Base-by-base conservation (phyloP, 2,113 vertebrate genomes). In the Mormyrus lacerda region DNA sequence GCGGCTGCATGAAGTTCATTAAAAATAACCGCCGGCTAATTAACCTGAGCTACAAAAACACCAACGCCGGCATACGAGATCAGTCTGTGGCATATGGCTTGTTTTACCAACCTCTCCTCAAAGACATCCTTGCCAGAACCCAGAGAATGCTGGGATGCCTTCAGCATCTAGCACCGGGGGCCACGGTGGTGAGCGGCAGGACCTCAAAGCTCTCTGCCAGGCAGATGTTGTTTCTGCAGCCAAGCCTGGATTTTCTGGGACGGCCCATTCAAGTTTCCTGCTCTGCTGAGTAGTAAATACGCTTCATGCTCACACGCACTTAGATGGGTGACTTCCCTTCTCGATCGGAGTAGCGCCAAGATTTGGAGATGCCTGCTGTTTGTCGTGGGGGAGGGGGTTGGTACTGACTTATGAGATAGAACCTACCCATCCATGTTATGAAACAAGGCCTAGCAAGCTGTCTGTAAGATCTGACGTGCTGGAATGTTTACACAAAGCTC, bases 1-100 rank as follows among this genome's bases (percentile, higher is more conserved):
- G 99, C 97, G 98, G 98, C 97, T 97, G 97, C 96, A 97, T 97
- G 97, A 96, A 99, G 97, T 99, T 99, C 98, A 98, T 99, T 98
- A 99, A 98, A 95, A 97, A 98, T 98, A 98, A 98, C 97, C 97
- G 96, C 96, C 96, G 97, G 97, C 98, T 99, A 99, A 99, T 99
- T 99, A 99, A 98, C 97, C 97, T 97, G 96, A 97, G 96, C 97
- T 98, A 97, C 95, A 97, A 97, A 98, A 97, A 97, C 97, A 97
- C 96, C 97, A 94, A 95, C 95, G 96, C 97, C 97, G 97, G 97
- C 98, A 97, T 97, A 96, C 95, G 95, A 93, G 96, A 97, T 97
- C 96, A 97, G 97, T 97, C 97, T 95, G 92, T 91, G 95, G 96
- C 95, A 92, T 97, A 97, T 97, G 97, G 97, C 98, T 97, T 97